Conservation (phyloP, 2,888 invertebrate genomes). For the Cryptophagus acutangulus region DNA sequence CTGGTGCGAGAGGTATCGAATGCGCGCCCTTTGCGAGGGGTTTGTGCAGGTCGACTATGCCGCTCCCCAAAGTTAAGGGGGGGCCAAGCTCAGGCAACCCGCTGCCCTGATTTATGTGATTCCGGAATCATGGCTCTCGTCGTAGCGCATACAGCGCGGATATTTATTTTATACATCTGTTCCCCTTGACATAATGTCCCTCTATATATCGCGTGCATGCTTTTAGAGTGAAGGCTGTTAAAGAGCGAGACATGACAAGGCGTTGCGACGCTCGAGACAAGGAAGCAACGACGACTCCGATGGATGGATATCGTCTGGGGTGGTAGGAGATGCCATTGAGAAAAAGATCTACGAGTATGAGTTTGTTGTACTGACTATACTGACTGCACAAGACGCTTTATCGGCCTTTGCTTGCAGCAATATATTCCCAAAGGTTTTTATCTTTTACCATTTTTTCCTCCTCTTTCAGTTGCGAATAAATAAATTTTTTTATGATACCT, state of each 20-base stretch:
- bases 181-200: conserved; percentile 62
- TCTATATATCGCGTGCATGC: conserved; percentile 60
- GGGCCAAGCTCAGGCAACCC: conserved; percentile 26
- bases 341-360: conserved; percentile 53
- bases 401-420: too few relatives aligned
- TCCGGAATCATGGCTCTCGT: conserved; percentile 56
- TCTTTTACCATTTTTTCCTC: too few relatives aligned
- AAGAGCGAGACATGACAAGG: conserved; percentile 33
- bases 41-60: too few relatives aligned
- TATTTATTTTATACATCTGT: conserved; percentile 58
- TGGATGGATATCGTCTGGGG: conserved; percentile 40
- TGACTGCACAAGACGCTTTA: too few relatives aligned
- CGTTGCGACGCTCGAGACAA: conserved; percentile 32
- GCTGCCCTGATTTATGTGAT: conserved; percentile 58
- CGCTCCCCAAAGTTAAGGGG: too few relatives aligned
- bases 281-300: conserved; percentile 31
- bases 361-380: conserved; percentile 53
- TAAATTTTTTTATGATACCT: too few relatives aligned
- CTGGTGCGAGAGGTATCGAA: conserved; percentile 20
- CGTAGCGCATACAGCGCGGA: conserved; percentile 50
- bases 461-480: too few relatives aligned
- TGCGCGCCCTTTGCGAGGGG: conserved; percentile 1
- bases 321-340: conserved; percentile 46
- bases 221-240: conserved; percentile 56
- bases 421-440: too few relatives aligned